Percentiles rank a stretch among this genome's conserved stretches.
Conservation (phyloP, 2,113 vertebrate species). For the Chlorocebus sabaeus region DNA sequence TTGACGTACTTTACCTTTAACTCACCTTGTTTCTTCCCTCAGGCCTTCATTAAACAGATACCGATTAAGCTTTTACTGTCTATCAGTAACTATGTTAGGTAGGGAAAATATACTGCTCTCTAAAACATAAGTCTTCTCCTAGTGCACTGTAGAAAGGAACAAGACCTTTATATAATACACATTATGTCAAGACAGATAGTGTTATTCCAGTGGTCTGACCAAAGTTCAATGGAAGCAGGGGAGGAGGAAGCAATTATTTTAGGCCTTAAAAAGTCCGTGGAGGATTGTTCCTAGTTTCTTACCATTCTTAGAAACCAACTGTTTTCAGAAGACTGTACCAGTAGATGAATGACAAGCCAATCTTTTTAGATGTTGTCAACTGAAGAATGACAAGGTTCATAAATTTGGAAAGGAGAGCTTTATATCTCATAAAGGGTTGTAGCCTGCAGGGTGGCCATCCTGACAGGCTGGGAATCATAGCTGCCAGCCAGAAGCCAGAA, state of each 20-base stretch:
- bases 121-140: not conserved
- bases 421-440: too few relatives aligned
- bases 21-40: not conserved
- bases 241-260: not conserved
- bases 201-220: not conserved
- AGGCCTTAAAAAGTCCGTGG: not conserved
- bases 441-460: too few relatives aligned
- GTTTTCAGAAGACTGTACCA: not conserved
- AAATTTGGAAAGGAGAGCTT: too few relatives aligned
- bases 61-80: not conserved
- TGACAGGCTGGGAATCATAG: too few relatives aligned
- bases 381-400: too few relatives aligned
- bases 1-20: not conserved
- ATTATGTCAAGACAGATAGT: too few relatives aligned
- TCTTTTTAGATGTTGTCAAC: not conserved
- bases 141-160: not conserved
- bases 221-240: not conserved
- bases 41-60: not conserved
- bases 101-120: not conserved
- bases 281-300: not conserved
- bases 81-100: not conserved
- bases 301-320: not conserved
- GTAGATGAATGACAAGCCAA: not conserved
- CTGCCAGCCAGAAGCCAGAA: too few relatives aligned
- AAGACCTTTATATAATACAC: not conserved